Base-by-base conservation (phyloP, 2,113 vertebrate species). In the Ptyas mucosa region DNA sequence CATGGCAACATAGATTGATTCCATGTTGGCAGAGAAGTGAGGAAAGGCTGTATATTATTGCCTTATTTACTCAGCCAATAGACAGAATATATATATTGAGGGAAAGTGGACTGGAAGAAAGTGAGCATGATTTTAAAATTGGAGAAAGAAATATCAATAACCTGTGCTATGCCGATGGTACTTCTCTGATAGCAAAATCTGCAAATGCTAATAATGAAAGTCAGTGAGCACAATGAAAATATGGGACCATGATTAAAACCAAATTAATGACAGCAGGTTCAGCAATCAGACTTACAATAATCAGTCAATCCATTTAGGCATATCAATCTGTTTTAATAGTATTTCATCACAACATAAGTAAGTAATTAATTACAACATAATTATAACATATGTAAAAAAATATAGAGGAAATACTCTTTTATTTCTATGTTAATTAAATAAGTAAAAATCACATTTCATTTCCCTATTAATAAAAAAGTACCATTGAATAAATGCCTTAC, bases 391-490 rank as follows among this genome's bases (percentile, higher is more conserved):
- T 5, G 61, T n/a, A 69, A 69, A 49, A 49, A 69, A 69, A 69
- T n/a, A 69, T 69, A 69, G 4, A 69, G 61, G 29, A 69, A 69
- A 69, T n/a, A n/a, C 61, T n/a, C 4, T 69, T n/a, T n/a, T 91
- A 61, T 89, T 0, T 0, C 0, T 0, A 75, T 92, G 91, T 18
- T 91, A 0, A 24, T 7, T 23, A 54, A 14, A 81, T 69, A n/a
- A 93, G 69, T 26, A 39, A 91, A 85, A 87, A 39, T 89, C 64
- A 57, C 53, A 89, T 85, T 89, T 12, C 3, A 24, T 91, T 94
- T 46, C 23, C 53, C 39, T 26, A 3, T 89, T 26, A 10, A 49
- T 87, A 43, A 52, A 55, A 90, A 55, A 49, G 69, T 34, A 93
- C 85, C 4, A 0, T 69, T 89, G n/a, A 89, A 52, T 53, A 89